Evolutionary conservation across 2,888 invertebrate species (phyloP), one percentile per base, ranked within the genome.

Genomic region (Leptodirus hochenwartii): DNA sequence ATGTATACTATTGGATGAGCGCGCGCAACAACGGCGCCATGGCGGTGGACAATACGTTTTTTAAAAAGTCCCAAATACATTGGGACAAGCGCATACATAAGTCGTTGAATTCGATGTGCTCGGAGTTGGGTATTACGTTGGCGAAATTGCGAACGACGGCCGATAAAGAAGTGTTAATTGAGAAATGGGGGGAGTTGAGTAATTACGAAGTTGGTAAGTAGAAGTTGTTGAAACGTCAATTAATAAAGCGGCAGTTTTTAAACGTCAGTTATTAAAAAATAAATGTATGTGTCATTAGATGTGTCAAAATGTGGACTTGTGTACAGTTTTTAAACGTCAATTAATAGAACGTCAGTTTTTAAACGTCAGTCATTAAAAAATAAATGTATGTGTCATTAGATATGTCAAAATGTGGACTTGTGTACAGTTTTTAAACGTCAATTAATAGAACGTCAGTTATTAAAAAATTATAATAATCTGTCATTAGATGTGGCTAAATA

Each of bases 21-120:
- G 63, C 62, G 29, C 62, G 63, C 35, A 47, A 54, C 24, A 33
- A 36, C 15, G 35, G 32, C 15, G 45, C 46, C 25, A 46, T 49
- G 2, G 43, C 43, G n/a, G 45, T 43, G 23, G 41, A 47, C 30
- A 52, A 51, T 30, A 67, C 69, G 12, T 88, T 82, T 46, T 58
- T 90, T 29, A 66, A 73, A 43, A 82, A 87, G 56, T 76, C 84
- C 10, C 88, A 90, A 46, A 68, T 76, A 15, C 78, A 81, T 41
- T 95, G 93, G 93, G 93, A 93, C 51, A 78, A 85, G 42, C 65
- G 91, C 37, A 87, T 95, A 30, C 77, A 88, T 43, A 93, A 93
- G 58, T 91, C 90, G 13, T 59, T 95, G 32, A 88, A 90, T 58
- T 88, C 90, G 2, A 93, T 93, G 84, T 87, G 88, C 44, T 76